Conservation (phyloP, 2,113 vertebrate species). For the Odobenus rosmarus region DNA sequence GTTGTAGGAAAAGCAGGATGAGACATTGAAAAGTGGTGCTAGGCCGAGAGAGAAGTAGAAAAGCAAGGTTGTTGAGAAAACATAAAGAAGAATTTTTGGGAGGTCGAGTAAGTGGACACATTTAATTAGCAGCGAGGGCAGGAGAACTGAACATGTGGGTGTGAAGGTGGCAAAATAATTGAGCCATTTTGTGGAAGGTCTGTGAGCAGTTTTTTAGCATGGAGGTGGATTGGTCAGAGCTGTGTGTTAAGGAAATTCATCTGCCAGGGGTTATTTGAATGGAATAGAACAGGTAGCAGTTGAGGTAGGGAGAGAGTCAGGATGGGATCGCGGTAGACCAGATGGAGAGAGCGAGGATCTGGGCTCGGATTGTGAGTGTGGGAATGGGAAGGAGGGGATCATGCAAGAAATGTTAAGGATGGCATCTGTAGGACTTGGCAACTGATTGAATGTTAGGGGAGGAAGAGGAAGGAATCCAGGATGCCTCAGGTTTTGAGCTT, state of each 20-base stretch:
- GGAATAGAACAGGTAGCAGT: not conserved
- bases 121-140: not conserved
- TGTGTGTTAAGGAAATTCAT: not conserved
- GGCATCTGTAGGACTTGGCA: not conserved
- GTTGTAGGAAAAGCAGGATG: not conserved
- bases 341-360: not conserved
- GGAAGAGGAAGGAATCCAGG: not conserved
- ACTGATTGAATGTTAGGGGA: not conserved
- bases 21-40: not conserved
- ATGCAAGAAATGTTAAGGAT: not conserved
- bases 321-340: not conserved
- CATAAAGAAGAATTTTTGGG: not conserved
- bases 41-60: not conserved
- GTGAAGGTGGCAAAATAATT: not conserved
- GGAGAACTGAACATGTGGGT: not conserved
- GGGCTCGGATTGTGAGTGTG: not conserved
- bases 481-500: not conserved
- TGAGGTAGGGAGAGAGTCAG: not conserved
- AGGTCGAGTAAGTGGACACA: not conserved
- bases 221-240: not conserved
- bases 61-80: not conserved
- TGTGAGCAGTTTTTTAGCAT: not conserved
- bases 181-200: not conserved
- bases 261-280: not conserved
- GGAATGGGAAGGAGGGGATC: not conserved